Percentiles rank a stretch among this genome's conserved stretches.
These are phyloP conservation scores for Tholera decimalis DNA, from an alignment of 2,888 invertebrate genomes.

Conservation along the genomic window DNA sequence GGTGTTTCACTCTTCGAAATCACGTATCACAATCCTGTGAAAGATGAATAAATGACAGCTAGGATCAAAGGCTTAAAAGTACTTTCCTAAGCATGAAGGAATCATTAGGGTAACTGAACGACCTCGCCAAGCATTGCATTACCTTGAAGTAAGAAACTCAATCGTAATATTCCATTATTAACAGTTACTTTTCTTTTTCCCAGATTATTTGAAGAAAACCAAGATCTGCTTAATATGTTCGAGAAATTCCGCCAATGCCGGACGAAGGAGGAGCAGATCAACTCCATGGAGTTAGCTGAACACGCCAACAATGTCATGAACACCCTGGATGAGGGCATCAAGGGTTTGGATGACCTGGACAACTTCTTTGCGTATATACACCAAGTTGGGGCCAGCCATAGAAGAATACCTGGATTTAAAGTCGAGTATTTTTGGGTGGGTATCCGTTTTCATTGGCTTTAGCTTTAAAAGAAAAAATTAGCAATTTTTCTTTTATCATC, in stretches of 20 bases:
- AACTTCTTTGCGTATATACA: conserved; percentile 96
- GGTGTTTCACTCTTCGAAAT: too few relatives aligned
- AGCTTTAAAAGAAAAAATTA: too few relatives aligned
- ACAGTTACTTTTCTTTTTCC: conserved; percentile 37
- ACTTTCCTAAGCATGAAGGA: too few relatives aligned
- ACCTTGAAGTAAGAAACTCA: too few relatives aligned
- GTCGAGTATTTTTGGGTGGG: conserved; percentile 97
- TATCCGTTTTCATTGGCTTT: conserved; percentile 29
- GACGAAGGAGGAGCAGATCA: conserved; percentile 95
- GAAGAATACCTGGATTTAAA: conserved; percentile 96
- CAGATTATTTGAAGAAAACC: conserved; percentile 97
- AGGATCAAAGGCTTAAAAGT: too few relatives aligned
- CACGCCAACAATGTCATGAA: conserved; percentile 98
- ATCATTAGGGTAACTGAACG: too few relatives aligned
- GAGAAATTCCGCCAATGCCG: conserved; percentile 95
- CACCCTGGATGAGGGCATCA: conserved; percentile 97
- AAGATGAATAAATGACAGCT: too few relatives aligned
- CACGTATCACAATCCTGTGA: too few relatives aligned
- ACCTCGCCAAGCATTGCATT: too few relatives aligned
- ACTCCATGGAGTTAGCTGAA: conserved; percentile 95
- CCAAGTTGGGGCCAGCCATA: conserved; percentile 96
- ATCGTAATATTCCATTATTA: neutral
- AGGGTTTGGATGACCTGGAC: conserved; percentile 96
- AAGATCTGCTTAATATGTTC: conserved; percentile 95
- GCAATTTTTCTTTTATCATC: too few relatives aligned